Percentiles rank a stretch among this genome's conserved stretches.
Evolutionary conservation across 1,140 invertebrate genomes (phyloP).

Genomic region (Papilio machaon): DNA sequence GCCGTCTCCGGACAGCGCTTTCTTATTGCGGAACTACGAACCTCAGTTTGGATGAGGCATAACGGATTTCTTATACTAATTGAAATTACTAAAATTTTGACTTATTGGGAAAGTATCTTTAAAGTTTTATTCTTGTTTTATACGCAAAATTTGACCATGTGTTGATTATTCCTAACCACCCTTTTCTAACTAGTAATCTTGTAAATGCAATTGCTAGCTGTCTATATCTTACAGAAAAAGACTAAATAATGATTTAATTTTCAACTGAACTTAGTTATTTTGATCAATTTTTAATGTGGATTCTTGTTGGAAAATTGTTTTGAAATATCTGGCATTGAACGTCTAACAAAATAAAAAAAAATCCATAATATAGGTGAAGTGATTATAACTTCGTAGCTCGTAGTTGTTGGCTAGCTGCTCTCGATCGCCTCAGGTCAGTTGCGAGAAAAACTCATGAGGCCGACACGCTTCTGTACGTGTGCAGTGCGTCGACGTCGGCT

Average conservation of each 20-base stretch:
- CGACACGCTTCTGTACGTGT: conserved; percentile 53
- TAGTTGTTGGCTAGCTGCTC: conserved; percentile 51
- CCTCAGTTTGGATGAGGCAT: conserved; percentile 41
- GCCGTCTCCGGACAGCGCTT: conserved; percentile 70
- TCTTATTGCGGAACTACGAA: conserved; percentile 58
- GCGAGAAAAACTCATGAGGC: conserved; percentile 67
- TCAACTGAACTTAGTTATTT: too few species aligned
- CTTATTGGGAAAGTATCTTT: too few species aligned
- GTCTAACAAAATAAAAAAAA: background rate
- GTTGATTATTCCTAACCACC: too few species aligned
- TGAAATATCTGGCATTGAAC: background rate
- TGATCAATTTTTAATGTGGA: background rate
- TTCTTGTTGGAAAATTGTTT: background rate
- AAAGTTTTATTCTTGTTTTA: too few species aligned
- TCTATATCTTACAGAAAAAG: too few species aligned
- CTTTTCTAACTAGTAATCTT: too few species aligned
- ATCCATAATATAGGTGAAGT: background rate
- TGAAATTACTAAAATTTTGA: too few species aligned
- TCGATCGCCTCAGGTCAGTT: conserved; percentile 68
- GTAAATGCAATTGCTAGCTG: too few species aligned
- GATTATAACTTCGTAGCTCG: conserved; percentile 47
- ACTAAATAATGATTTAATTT: too few species aligned
- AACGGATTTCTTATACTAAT: background rate
- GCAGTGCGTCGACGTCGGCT: conserved; percentile 13
- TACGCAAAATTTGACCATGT: too few species aligned